Conservation (phyloP, 1,140 invertebrate species). For the Drosophila novamexicana region DNA sequence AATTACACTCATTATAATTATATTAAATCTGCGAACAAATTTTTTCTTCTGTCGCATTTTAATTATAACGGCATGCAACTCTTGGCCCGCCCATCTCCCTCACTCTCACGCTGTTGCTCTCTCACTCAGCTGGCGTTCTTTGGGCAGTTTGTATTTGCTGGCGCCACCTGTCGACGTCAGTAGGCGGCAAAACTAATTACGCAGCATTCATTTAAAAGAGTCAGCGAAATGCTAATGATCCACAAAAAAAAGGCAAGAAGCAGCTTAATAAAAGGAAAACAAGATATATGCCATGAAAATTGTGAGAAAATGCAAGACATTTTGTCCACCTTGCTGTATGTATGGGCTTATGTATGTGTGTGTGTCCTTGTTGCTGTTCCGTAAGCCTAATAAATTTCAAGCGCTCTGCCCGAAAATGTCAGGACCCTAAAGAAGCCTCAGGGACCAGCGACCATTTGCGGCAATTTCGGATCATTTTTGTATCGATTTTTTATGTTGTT, state of each 20-base stretch:
- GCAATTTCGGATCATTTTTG: constrained; percentile 57
- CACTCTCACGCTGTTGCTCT: constrained; percentile 9
- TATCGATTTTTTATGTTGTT: constrained; percentile 44
- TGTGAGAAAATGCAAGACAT: constrained; percentile 28
- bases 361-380: constrained; percentile 35
- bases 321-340: constrained; percentile 2
- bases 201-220: constrained; percentile 69
- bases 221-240: constrained; percentile 45
- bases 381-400: constrained; percentile 72
- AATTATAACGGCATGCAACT: constrained; percentile 50
- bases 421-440: constrained; percentile 35
- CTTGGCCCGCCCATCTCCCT: background rate
- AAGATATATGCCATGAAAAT: constrained; percentile 9
- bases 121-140: background rate
- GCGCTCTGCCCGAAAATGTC: constrained; percentile 56
- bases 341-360: background rate
- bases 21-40: constrained; percentile 59
- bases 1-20: constrained; percentile 75
- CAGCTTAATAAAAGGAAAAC: constrained; percentile 1
- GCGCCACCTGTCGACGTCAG: constrained; percentile 57
- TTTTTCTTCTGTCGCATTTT: constrained; percentile 64
- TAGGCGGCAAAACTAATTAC: constrained; percentile 67
- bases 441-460: constrained; percentile 37
- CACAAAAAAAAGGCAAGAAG: constrained; percentile 8
- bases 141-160: constrained; percentile 35